Evolutionary conservation across 2,888 invertebrate genomes (phyloP).

Genomic region (Nemurella pictetii): DNA sequence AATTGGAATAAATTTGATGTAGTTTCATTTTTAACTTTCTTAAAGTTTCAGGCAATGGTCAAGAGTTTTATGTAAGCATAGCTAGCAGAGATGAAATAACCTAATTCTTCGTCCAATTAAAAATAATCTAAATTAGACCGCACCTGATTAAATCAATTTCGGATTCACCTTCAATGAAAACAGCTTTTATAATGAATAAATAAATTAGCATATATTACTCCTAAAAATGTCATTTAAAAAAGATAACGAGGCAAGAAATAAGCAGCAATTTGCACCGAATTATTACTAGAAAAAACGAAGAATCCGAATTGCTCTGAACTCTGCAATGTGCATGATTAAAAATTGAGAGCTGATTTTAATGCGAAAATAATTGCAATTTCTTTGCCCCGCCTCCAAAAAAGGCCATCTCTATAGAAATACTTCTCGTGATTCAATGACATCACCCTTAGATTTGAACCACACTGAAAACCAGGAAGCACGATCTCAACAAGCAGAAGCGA

Average conservation of each 20-base stretch:
- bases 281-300: background rate
- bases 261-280: background rate
- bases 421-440: background rate
- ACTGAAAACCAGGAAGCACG: slow-evolving; percentile 3
- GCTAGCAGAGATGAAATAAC: background rate
- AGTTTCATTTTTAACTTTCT: background rate
- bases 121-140: background rate
- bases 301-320: background rate
- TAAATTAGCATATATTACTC: background rate
- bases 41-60: background rate
- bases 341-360: background rate
- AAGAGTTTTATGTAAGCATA: background rate
- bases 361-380: background rate
- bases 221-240: slow-evolving; percentile 9
- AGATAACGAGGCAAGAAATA: background rate
- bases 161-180: background rate
- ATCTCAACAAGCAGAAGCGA: background rate
- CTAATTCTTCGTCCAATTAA: background rate
- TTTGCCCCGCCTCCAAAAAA: background rate
- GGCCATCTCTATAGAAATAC: background rate
- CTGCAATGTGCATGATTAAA: background rate
- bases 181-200: slow-evolving; percentile 6
- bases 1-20: background rate
- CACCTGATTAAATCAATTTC: slow-evolving; percentile 4
- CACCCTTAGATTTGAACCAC: background rate